Base-by-base conservation (phyloP, 1,140 invertebrate species). In the Ceratosolen fusciceps region DNA sequence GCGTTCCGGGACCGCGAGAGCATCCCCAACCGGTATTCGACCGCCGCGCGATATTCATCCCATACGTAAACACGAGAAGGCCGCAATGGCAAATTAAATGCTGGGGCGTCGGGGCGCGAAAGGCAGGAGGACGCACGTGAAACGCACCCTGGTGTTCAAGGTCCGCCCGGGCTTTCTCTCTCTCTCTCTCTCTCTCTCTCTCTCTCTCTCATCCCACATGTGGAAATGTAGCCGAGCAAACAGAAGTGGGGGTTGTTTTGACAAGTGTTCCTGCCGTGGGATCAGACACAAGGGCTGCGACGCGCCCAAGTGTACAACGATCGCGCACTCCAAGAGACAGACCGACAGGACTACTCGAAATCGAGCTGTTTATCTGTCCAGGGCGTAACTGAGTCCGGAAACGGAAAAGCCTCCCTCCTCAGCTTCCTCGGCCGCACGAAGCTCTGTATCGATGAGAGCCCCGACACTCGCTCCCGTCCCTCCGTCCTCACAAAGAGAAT, bases 151-250 rank as follows among this genome's bases (percentile, higher is more conserved):
- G n/a, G n/a, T 43, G 39, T 7, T 43, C 39, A 5, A 34, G 2
- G 3, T 16, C 10, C n/a, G 4, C 31, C n/a, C 31, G 31, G 1
- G 19, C 37, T 21, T n/a, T 19, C 29, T 37, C 31, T 34, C 60
- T 31, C 60, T 62, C 19, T 34, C 31, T 62, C 60, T 62, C 31
- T 62, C 60, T 24, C 8, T 29, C 26, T 58, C 56, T 29, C 21
- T 29, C n/a, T 58, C 31, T 65, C 60, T 31, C 3, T 31, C 16
- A 26, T 62, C 3, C 31, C 12, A 12, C n/a, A n/a, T 37, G 16
- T 19, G 34, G 54, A 43, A 39, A 74, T 54, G 52, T 79, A 79
- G 52, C 71, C 37, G 52, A 56, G 67, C 71, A 79, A 74, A 79
- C 56, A 52, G 37, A 67, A 9, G 9, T 52, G 14, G 29, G 56